These are phyloP conservation scores for Cydia splendana DNA, from an alignment of 1,140 invertebrate genomes.

Conservation along the genomic window DNA sequence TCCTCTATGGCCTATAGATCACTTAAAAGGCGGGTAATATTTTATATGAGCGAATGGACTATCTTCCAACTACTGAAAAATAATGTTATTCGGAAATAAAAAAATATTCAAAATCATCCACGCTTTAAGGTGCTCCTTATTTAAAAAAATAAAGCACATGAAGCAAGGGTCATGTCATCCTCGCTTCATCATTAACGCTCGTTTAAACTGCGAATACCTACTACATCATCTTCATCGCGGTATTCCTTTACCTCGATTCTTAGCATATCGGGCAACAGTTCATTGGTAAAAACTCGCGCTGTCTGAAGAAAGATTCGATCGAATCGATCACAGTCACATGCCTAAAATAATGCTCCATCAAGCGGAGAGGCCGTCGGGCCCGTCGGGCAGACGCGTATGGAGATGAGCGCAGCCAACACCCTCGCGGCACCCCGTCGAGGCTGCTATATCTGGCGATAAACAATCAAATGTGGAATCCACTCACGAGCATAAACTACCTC, in stretches of 20 bases:
- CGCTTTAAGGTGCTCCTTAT: not conserved
- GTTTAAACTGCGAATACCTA: slow-evolving; percentile 47
- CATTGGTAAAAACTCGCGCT: slow-evolving; percentile 55
- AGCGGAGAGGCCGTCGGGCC: slow-evolving; percentile 43
- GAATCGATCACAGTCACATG: slow-evolving; percentile 76
- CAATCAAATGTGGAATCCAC: slow-evolving; percentile 52
- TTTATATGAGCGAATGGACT: too few relatives aligned
- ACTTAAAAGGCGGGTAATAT: too few relatives aligned
- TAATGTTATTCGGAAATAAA: not conserved
- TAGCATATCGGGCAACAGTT: slow-evolving; percentile 29
- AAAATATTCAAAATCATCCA: not conserved
- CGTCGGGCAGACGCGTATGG: slow-evolving; percentile 55
- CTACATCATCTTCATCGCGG: slow-evolving; percentile 55
- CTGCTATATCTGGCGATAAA: slow-evolving; percentile 49
- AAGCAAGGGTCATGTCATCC: slow-evolving; percentile 52
- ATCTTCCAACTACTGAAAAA: not conserved
- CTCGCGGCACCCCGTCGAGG: slow-evolving; percentile 55
- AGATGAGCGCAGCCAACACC: slow-evolving; percentile 55
- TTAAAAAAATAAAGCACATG: slow-evolving; percentile 40
- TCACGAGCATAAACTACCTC: slow-evolving; percentile 33
- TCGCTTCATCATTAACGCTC: slow-evolving; percentile 59
- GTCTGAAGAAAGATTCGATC: slow-evolving; percentile 70
- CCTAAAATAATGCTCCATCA: slow-evolving; percentile 74
- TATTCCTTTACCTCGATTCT: slow-evolving; percentile 42
- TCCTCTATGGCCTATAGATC: too few relatives aligned